Percentiles rank a stretch among this genome's conserved stretches.
Conservation (phyloP, 2,797 vertebrate genomes). For the Gila robusta region DNA sequence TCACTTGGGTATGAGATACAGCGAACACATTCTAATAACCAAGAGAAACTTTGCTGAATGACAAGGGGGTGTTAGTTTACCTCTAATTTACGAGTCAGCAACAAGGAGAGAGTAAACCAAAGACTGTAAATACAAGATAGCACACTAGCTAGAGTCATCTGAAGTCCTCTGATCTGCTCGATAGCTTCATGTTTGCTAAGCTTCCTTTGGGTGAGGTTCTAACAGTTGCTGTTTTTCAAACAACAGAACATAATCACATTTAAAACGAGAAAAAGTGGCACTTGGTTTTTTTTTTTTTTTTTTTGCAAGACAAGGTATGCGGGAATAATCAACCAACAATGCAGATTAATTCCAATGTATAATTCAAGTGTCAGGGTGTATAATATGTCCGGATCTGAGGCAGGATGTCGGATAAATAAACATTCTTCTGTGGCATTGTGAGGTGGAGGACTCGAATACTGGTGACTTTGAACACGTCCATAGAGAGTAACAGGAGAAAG, state of each 20-base stretch:
- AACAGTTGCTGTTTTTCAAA: conserved; percentile 44
- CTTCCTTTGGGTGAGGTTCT: background rate
- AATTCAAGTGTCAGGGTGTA: conserved; percentile 58
- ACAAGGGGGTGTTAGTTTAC: conserved; percentile 35
- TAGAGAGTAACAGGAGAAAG: conserved; percentile 56
- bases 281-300: conserved; percentile 16
- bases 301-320: conserved; percentile 45
- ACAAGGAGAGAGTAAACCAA: conserved; percentile 53
- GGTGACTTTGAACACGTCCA: conserved; percentile 55
- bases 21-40: background rate
- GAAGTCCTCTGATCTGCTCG: conserved; percentile 32
- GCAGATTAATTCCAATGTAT: conserved; percentile 51
- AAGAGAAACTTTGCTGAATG: background rate
- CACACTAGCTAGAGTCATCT: conserved; percentile 34
- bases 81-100: conserved; percentile 54
- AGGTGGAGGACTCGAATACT: conserved; percentile 51
- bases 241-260: background rate
- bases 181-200: background rate
- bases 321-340: conserved; percentile 48
- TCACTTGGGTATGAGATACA: conserved; percentile 21
- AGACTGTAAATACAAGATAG: conserved; percentile 42
- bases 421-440: conserved; percentile 60
- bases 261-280: conserved; percentile 27
- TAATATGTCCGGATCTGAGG: conserved; percentile 63
- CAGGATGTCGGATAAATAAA: conserved; percentile 63